phyloP scores from a whole-genome alignment of 64 coral and sea anemone genomes.

The Orbicella faveolata region DNA sequence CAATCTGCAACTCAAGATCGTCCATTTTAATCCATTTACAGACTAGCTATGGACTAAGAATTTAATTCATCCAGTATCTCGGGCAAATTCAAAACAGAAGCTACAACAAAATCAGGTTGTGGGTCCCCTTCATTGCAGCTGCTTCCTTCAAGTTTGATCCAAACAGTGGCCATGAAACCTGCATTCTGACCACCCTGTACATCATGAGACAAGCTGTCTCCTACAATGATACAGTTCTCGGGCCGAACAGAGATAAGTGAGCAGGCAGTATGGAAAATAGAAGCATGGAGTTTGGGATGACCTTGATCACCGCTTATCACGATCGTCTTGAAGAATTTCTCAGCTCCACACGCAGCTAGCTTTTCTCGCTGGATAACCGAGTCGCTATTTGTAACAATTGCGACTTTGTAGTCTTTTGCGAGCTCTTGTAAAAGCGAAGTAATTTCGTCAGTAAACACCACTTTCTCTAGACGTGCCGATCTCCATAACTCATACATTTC shows the following conservation, averaged over 20 bases:
- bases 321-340: constrained; percentile 53
- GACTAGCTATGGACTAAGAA: too few relatives aligned
- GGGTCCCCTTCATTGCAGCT: constrained; percentile 31
- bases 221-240: constrained; percentile 59
- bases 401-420: constrained; percentile 37
- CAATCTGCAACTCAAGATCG: too few relatives aligned
- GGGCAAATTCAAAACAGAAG: constrained; percentile 41
- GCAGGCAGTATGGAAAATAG: constrained; percentile 62
- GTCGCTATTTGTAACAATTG: constrained; percentile 63
- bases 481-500: constrained; percentile 60
- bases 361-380: constrained; percentile 73
- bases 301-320: constrained; percentile 66
- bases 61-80: constrained; percentile 36
- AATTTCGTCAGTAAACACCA: constrained; percentile 36
- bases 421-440: constrained; percentile 36
- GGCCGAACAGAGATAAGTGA: constrained; percentile 39
- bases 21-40: too few relatives aligned
- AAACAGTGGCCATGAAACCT: constrained; percentile 68
- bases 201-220: constrained; percentile 59
- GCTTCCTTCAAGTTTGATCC: constrained; percentile 56
- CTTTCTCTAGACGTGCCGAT: constrained; percentile 35
- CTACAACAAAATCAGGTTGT: constrained; percentile 51
- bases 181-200: constrained; percentile 58
- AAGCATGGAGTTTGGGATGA: constrained; percentile 47
- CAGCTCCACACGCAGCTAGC: constrained; percentile 15